Evolutionary conservation across 1,140 invertebrate genomes (phyloP), one percentile per base, ranked within the genome.

Genomic region (Trachymyrmex septentrionalis): DNA sequence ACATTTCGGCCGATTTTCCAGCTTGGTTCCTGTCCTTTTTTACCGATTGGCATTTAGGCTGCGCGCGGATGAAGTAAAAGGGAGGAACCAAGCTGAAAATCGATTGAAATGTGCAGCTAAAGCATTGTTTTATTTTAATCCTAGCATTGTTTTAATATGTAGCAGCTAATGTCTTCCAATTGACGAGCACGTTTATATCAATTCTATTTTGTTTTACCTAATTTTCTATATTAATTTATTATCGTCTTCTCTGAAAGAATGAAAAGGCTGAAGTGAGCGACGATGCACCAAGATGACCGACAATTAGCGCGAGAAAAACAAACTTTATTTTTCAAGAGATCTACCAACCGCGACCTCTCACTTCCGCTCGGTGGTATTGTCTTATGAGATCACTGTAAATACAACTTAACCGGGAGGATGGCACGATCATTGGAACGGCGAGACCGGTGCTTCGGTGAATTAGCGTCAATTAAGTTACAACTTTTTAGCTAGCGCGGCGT

Each of bases 401-500:
- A 85, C 67, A 61, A 30, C 85, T 71, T 66, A 55, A 48, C 64
- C 66, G 63, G 38, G 61, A 88, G 81, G 48, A 81, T 71, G 90
- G 24, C 71, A 50, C 67, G 75, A 73, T 87, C 24, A 30, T 48
- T 59, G 44, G 24, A 78, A 64, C 44, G 38, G 19, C 50, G 57
- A 69, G 76, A 76, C 59, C 87, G 82, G 87, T 77, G 75, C 84
- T 91, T 91, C 91, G 59, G 84, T 89, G 86, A 92, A 93, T 93
- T 93, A 93, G 55, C 59, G 77, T 61, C 90, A 92, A 93, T 93
- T 93, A 91, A 92, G 86, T 38, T 53, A 77, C 64, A 55, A 91
- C 75, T 91, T 92, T 92, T 91, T 87, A 89, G 86, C 69, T 44
- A 48, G 50, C 48, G 44, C 55, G 7, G 4, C 50, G 12, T 88